Evolutionary conservation across 2,888 invertebrate genomes (phyloP).

Genomic region (Spisula solida): DNA sequence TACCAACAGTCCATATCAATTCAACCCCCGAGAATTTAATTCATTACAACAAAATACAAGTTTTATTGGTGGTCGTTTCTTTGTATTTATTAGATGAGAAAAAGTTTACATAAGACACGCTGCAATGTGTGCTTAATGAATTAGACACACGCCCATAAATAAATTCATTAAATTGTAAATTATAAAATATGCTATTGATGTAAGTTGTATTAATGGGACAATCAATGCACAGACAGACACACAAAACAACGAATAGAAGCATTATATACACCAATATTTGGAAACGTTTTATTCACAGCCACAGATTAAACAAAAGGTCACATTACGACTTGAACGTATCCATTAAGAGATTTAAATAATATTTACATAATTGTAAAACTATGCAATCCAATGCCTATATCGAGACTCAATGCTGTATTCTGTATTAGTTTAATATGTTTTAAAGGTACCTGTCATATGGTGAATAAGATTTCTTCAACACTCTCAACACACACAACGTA

Average conservation of each 20-base stretch:
- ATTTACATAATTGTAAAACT: too few species aligned
- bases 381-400: too few species aligned
- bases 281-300: background rate
- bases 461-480: background rate
- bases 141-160: slow-evolving; percentile 1
- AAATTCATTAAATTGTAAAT: background rate
- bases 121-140: background rate
- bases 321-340: background rate
- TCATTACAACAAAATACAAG: background rate
- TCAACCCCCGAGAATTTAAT: background rate
- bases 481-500: background rate
- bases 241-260: background rate
- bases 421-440: too few species aligned
- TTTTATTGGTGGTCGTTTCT: background rate
- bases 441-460: background rate
- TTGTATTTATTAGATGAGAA: slow-evolving; percentile 3
- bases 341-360: too few species aligned
- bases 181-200: background rate
- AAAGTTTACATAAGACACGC: background rate
- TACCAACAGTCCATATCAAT: background rate
- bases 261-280: background rate
- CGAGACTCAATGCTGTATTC: too few species aligned
- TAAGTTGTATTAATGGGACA: background rate
- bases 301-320: background rate
- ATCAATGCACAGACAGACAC: background rate